Percentiles rank a stretch among this genome's conserved stretches.
These are phyloP conservation scores for Poeciliopsis turneri DNA, from an alignment of 2,797 vertebrate genomes.

Conservation along the genomic window DNA sequence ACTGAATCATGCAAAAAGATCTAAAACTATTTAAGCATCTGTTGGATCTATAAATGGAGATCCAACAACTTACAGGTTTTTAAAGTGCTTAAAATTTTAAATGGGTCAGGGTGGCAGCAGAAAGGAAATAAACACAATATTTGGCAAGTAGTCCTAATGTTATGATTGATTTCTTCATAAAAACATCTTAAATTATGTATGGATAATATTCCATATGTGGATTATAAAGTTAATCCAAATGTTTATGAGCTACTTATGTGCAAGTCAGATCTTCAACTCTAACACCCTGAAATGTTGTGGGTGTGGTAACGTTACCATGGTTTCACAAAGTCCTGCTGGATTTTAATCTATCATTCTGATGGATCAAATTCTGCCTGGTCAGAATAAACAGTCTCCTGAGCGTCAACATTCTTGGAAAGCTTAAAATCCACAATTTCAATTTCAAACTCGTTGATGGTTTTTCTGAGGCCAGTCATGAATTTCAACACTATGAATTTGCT, in stretches of 20 bases:
- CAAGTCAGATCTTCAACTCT: not conserved
- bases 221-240: not conserved
- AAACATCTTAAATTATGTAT: not conserved
- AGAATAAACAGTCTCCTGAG: not conserved
- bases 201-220: not conserved
- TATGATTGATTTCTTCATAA: not conserved
- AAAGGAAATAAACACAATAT: not conserved
- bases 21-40: not conserved
- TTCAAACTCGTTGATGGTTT: too few species aligned
- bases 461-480: too few species aligned
- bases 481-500: constrained; percentile 45
- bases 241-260: not conserved
- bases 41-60: not conserved
- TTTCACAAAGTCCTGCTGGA: not conserved
- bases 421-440: not conserved
- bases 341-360: not conserved
- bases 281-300: not conserved
- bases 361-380: not conserved
- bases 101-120: not conserved
- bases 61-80: not conserved
- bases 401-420: not conserved
- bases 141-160: not conserved
- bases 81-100: not conserved
- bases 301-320: not conserved
- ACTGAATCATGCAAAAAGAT: not conserved